phyloP scores from a whole-genome alignment of 2,888 invertebrate genomes.

The Matsumyia berberina region DNA sequence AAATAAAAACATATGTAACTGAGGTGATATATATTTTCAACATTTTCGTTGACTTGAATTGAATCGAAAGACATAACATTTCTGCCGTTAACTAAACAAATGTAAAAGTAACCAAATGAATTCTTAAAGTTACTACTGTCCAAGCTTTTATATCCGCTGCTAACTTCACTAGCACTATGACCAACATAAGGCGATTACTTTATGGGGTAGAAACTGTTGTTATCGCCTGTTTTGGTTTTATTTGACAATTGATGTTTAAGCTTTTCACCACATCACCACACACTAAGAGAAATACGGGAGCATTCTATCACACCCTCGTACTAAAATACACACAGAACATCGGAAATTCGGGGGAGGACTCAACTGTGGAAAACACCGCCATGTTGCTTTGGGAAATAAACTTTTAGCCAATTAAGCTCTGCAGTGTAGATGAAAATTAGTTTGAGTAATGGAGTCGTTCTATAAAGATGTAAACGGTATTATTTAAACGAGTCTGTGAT shows the following conservation, averaged over 20 bases:
- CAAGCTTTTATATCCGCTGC: neutral
- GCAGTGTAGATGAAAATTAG: constrained; percentile 51
- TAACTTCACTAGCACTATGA: constrained; percentile 24
- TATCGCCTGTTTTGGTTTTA: neutral
- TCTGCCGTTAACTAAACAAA: neutral
- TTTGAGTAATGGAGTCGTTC: constrained; percentile 65
- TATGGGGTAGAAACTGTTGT: neutral
- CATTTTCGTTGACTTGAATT: too few species aligned
- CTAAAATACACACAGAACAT: neutral
- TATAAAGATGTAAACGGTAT: constrained; percentile 63
- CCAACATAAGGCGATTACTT: constrained; percentile 1
- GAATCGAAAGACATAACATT: too few species aligned
- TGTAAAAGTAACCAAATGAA: constrained; percentile 18
- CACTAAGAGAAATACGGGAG: neutral
- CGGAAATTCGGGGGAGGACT: constrained; percentile 18
- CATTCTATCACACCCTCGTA: neutral
- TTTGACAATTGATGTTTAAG: constrained; percentile 12
- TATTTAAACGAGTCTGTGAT: constrained; percentile 65
- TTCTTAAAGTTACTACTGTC: neutral
- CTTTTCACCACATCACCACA: constrained; percentile 14
- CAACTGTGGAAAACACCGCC: constrained; percentile 47
- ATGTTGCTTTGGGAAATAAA: constrained; percentile 62
- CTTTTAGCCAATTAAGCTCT: constrained; percentile 66
- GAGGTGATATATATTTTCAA: too few species aligned
- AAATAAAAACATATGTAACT: too few species aligned